Evolutionary conservation across 2,888 invertebrate species (phyloP).

Genomic region (Tetropium fuscum): DNA sequence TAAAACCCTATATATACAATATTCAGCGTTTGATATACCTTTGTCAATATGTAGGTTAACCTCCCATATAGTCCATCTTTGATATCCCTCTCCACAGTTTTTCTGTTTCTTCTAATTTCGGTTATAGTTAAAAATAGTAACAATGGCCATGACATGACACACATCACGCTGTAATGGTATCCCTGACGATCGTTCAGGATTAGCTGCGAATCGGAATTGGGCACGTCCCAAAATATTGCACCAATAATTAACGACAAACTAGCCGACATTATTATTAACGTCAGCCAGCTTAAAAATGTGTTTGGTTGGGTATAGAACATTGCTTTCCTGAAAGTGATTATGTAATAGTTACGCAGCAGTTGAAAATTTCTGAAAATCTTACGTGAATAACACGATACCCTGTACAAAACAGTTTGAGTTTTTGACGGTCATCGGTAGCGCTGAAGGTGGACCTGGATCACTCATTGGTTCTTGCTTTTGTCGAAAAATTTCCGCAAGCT

Average conservation of each 20-base stretch:
- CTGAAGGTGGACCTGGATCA: constrained; percentile 84
- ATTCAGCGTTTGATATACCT: too few species aligned
- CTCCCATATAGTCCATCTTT: constrained; percentile 84
- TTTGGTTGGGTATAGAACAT: constrained; percentile 88
- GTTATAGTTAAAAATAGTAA: constrained; percentile 73
- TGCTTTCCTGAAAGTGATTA: constrained; percentile 68
- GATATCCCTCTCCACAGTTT: constrained; percentile 83
- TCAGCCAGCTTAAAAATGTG: constrained; percentile 83
- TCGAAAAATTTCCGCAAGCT: constrained; percentile 85
- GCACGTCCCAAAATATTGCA: constrained; percentile 91
- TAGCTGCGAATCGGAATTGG: constrained; percentile 79
- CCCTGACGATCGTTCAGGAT: constrained; percentile 81
- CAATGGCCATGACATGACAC: constrained; percentile 83
- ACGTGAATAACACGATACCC: constrained; percentile 76
- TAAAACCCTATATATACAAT: too few species aligned
- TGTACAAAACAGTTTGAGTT: constrained; percentile 78
- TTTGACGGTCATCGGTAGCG: constrained; percentile 75
- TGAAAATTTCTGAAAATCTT: constrained; percentile 52
- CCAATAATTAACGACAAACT: constrained; percentile 87
- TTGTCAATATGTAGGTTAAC: constrained; percentile 81
- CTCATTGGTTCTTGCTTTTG: constrained; percentile 74
- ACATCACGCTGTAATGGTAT: constrained; percentile 88
- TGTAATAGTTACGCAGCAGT: constrained; percentile 9
- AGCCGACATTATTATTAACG: constrained; percentile 82
- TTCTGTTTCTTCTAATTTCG: constrained; percentile 70